A percentile compares a stretch with the other conserved stretches of the same genome.
Conservation (phyloP, 2,888 invertebrate species). For the Steromphala cineraria region DNA sequence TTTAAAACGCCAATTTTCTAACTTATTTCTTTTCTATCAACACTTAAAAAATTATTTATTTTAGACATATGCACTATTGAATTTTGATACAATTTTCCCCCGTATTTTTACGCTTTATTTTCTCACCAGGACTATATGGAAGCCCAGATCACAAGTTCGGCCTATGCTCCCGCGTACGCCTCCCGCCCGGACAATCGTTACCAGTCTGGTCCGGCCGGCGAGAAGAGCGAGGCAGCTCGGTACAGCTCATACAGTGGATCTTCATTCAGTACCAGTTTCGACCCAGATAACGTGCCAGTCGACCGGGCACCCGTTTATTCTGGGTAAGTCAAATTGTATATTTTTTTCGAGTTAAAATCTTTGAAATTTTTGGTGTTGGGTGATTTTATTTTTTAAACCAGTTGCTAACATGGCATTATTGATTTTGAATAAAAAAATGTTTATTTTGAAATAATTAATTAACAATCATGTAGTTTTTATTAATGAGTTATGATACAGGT, state of each 20-base stretch:
- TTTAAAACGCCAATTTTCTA: too few species aligned
- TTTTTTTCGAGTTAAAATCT: neutral
- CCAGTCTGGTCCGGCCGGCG: conserved; percentile 41
- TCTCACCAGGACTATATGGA: conserved; percentile 66
- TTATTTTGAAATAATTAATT: neutral
- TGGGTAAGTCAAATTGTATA: conserved; percentile 76
- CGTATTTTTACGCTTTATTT: neutral
- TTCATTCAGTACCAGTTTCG: conserved; percentile 77
- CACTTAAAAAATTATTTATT: too few species aligned
- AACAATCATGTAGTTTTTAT: neutral
- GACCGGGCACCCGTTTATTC: conserved; percentile 78
- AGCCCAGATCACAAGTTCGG: conserved; percentile 61
- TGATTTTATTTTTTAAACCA: neutral
- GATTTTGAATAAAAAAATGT: neutral
- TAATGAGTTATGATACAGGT: too few species aligned
- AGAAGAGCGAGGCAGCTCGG: conserved; percentile 49
- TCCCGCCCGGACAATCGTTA: conserved; percentile 48
- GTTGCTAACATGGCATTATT: neutral
- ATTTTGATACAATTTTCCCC: too few species aligned
- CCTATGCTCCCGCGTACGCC: conserved; percentile 58
- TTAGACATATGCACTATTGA: too few species aligned
- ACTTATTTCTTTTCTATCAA: too few species aligned
- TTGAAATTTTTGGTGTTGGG: neutral
- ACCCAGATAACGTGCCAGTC: conserved; percentile 80
- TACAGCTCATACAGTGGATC: conserved; percentile 73